Evolutionary conservation across 2,797 vertebrate species (phyloP), one percentile per base, ranked within the genome.

Genomic region (Petrocephalus sullivani): DNA sequence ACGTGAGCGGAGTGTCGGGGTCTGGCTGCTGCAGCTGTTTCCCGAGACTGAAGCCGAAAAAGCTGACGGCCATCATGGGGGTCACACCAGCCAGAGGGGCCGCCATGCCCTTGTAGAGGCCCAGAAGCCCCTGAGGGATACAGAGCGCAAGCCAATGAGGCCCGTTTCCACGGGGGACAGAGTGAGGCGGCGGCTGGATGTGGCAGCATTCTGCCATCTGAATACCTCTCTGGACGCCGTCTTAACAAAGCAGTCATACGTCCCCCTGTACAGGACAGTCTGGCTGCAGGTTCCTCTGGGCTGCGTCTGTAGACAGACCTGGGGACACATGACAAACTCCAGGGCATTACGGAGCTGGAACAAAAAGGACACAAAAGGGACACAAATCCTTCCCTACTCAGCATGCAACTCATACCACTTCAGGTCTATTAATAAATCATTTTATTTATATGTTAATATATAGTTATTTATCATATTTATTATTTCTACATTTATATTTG

Each of bases 241-340:
- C 91, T 96, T 96, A 10, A 93, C 91, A 89, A 96, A 94, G 67
- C 96, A 96, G 93, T 96, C 96, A 6, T 93, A 94, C 0, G 95
- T 94, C 71, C 94, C 95, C 0, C 86, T 93, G 92, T 96, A 96
- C 61, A 94, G 87, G 2, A 92, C 93, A 85, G 88, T 71, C 85
- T 93, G 92, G 56, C 91, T 3, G 0, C 87, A 46, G 49, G 91
- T 89, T 57, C 90, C 92, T 92, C 92, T 95, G 51, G 93, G 92
- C 87, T 96, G 96, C 0, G 95, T 96, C 90, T 96, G 96, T 2
- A 96, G 93, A 60, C 95, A 94, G 87, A 96, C 96, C 96, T 96
- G 90, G 51, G 41, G 19, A 87, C 67, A 89, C 54, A 91, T 19
- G 82, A 87, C 10, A 41, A 5, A 81, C 56, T 75, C n/a, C 46